Percentiles rank a stretch among this genome's conserved stretches.
These are phyloP conservation scores for Ellobius talpinus DNA, from an alignment of 2,113 vertebrate species.

Conservation along the genomic window DNA sequence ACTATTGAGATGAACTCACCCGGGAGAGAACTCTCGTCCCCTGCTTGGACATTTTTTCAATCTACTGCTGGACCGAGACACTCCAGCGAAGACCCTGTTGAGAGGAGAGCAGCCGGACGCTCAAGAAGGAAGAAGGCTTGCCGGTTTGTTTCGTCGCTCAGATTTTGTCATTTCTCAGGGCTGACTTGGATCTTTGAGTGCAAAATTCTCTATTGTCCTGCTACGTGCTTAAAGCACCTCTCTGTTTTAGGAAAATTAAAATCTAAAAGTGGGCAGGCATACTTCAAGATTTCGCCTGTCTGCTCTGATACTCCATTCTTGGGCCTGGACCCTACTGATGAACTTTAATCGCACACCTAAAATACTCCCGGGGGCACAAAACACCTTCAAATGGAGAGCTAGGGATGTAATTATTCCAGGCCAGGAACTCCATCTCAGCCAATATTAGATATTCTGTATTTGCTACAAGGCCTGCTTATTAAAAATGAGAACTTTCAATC, in stretches of 20 bases:
- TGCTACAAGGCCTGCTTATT: constrained; percentile 77
- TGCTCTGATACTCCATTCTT: neutral
- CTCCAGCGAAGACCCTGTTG: constrained; percentile 46
- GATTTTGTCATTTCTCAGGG: constrained; percentile 33
- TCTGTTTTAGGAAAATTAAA: neutral
- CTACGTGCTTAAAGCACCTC: constrained; percentile 44
- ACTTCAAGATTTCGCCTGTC: neutral
- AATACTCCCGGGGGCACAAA: constrained; percentile 41
- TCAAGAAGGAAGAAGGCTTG: neutral
- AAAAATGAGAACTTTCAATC: constrained; percentile 84
- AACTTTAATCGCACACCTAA: constrained; percentile 59
- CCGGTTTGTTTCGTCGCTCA: neutral
- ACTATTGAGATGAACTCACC: constrained; percentile 82
- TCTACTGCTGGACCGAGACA: constrained; percentile 59
- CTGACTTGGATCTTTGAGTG: neutral
- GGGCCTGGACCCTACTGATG: constrained; percentile 20
- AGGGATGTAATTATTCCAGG: constrained; percentile 61
- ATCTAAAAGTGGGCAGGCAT: neutral
- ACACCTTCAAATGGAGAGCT: constrained; percentile 68
- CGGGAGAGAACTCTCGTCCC: constrained; percentile 67
- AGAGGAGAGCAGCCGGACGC: neutral
- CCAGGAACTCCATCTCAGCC: constrained; percentile 62
- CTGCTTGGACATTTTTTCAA: constrained; percentile 79
- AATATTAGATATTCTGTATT: constrained; percentile 58
- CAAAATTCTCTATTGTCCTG: neutral